phyloP scores from a whole-genome alignment of 2,888 invertebrate genomes.

The Allophyes oxyacanthae region DNA sequence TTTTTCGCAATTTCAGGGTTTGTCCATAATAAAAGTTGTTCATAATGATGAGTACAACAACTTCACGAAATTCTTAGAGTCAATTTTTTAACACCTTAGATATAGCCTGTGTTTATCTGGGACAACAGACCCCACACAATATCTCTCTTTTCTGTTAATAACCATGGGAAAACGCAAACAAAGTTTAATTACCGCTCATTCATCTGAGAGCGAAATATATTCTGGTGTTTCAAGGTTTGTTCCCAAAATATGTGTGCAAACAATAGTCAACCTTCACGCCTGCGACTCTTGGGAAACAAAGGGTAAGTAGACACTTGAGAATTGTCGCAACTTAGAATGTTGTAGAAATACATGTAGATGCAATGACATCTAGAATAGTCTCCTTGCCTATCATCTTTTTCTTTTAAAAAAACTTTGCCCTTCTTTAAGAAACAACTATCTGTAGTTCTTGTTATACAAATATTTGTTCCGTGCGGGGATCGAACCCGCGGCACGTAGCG shows the following conservation, averaged over 20 bases:
- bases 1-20: no score
- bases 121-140: background rate
- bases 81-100: no score
- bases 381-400: no score
- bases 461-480: no score
- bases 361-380: slow-evolving; percentile 13
- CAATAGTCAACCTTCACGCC: slow-evolving; percentile 55
- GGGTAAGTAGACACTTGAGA: slow-evolving; percentile 23
- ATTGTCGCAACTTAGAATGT: slow-evolving; percentile 44
- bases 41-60: no score
- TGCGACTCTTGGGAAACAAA: slow-evolving; percentile 46
- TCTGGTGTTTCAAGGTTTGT: slow-evolving; percentile 47
- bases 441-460: no score
- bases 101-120: no score
- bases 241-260: slow-evolving; percentile 54
- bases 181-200: slow-evolving; percentile 43
- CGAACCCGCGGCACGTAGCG: no score
- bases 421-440: no score
- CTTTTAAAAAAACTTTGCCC: no score
- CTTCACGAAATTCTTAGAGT: no score
- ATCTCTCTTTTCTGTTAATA: background rate
- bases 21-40: no score
- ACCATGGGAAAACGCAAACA: slow-evolving; percentile 43
- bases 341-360: slow-evolving; percentile 21
- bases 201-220: slow-evolving; percentile 22